Evolutionary conservation across 1,140 invertebrate species (phyloP).

Genomic region (Tetramorium alpestre): DNA sequence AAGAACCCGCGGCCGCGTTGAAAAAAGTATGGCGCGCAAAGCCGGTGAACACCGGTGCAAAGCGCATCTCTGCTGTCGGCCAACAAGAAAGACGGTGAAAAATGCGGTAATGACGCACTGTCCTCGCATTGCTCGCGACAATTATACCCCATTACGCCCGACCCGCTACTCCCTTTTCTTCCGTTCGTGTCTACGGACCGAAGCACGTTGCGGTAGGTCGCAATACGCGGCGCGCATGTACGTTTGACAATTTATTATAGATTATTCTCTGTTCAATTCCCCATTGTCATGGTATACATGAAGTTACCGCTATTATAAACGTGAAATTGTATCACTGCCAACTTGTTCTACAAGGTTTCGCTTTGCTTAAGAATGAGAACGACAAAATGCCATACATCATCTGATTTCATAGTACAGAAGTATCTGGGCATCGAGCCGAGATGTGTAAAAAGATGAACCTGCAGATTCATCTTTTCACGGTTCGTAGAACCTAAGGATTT

Average conservation of each 20-base stretch:
- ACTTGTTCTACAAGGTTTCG: background rate
- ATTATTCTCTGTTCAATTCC: conserved; percentile 57
- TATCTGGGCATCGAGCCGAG: background rate
- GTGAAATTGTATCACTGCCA: background rate
- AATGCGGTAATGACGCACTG: conserved; percentile 86
- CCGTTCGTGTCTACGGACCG: conserved; percentile 71
- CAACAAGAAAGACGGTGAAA: conserved; percentile 82
- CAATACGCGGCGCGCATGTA: conserved; percentile 67
- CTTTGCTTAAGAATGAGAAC: background rate
- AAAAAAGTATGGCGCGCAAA: conserved; percentile 74
- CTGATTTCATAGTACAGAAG: background rate
- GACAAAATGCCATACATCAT: background rate
- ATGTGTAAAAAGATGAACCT: background rate
- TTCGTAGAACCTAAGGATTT: background rate
- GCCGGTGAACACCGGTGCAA: conserved; percentile 68
- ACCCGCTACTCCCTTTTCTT: conserved; percentile 76
- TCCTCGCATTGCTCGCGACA: conserved; percentile 85
- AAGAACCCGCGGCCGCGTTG: conserved; percentile 72
- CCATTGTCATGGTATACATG: background rate
- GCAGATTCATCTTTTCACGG: background rate
- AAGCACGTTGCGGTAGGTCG: conserved; percentile 83
- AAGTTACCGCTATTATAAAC: conserved; percentile 40
- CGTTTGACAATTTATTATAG: conserved; percentile 79
- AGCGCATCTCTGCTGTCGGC: conserved; percentile 74
- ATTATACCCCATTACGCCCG: conserved; percentile 85